Evolutionary conservation across 2,888 invertebrate species (phyloP), one percentile per base, ranked within the genome.

Genomic region (Scaptodrosophila latifasciaeformis): DNA sequence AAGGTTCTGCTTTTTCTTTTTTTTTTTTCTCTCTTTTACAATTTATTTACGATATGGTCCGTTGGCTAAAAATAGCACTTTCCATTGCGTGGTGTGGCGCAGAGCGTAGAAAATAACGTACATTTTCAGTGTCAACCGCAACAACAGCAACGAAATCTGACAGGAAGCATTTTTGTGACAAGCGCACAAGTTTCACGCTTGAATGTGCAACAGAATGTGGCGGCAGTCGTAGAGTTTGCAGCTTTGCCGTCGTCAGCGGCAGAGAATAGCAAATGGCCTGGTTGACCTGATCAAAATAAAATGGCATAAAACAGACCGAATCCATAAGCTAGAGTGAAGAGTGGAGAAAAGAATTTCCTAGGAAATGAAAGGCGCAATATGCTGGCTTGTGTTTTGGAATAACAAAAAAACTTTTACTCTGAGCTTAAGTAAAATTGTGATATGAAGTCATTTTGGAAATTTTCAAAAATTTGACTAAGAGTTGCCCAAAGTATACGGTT

Each of bases 121-220:
- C 34, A n/a, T 27, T 27, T 27, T 27, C 3, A 2, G 13, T 34
- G 34, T 53, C 62, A 54, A 54, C 67, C 65, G 45, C 68, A 49
- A 45, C 39, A 49, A 70, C 50, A 55, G 54, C 42, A 75, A 70
- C 66, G 49, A 76, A 81, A 78, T 82, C 83, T 83, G 82, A 81
- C 82, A 81, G 82, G 65, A 71, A 78, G 75, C 74, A 83, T 83
- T 84, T 84, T 80, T 81, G 83, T 81, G 84, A 82, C 82, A 83
- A 80, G 83, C 74, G 80, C 70, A 64, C 76, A 82, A 84, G 82
- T 84, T 82, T 81, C 83, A 79, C 83, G 82, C 78, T 80, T 65
- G 76, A 82, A 67, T 82, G 76, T 82, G 70, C 76, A 69, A 48
- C 59, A 47, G 60, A 64, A 49, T 64, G 74, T 62, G 60, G 51